Conservation (phyloP, 2,113 vertebrate genomes). For the Chloebia gouldiae region DNA sequence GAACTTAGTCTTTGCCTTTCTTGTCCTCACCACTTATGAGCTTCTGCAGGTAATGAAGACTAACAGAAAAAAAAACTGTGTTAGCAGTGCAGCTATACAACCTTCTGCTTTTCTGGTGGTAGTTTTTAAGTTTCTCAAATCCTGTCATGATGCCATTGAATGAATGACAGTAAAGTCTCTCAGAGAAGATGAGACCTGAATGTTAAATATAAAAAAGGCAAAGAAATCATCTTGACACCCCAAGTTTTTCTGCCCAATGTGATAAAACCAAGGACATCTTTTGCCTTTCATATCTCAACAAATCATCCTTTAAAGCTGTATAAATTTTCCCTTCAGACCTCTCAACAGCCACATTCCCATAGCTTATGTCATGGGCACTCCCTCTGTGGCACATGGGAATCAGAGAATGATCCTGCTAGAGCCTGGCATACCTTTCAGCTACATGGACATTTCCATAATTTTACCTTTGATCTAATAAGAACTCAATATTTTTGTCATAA, state of each 20-base stretch:
- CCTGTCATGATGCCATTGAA: neutral
- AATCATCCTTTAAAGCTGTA: neutral
- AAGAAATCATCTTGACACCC: neutral
- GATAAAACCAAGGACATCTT: neutral
- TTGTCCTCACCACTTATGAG: fast-evolving
- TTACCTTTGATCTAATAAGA: neutral
- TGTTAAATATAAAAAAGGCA: neutral
- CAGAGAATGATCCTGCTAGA: neutral
- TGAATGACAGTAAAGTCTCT: neutral
- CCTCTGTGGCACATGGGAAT: too few species aligned
- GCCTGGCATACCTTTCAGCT: neutral
- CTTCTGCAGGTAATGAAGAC: neutral
- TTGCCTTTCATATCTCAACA: neutral
- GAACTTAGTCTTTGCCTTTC: neutral
- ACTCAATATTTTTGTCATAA: neutral
- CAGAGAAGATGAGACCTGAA: neutral
- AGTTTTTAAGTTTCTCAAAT: neutral
- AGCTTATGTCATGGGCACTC: neutral
- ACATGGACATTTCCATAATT: neutral
- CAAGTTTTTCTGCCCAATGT: fast-evolving
- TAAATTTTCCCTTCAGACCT: neutral
- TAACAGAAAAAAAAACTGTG: neutral
- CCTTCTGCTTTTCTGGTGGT: neutral
- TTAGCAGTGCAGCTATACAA: neutral
- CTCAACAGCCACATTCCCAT: neutral